These are phyloP conservation scores for Ptilorrhoa leucosticta DNA, from an alignment of 2,113 vertebrate genomes.

Conservation along the genomic window DNA sequence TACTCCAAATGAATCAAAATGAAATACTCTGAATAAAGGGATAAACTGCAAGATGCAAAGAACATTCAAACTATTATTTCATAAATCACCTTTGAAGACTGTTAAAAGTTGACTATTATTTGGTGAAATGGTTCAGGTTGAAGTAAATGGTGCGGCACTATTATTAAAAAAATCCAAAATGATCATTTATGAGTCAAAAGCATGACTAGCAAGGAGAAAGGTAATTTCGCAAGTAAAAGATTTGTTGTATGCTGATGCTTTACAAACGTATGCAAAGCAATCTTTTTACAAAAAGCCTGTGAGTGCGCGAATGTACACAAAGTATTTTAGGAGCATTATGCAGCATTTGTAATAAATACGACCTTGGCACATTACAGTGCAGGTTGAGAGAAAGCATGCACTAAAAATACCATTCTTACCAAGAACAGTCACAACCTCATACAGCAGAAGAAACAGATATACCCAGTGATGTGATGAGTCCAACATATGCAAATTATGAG, in stretches of 20 bases:
- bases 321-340: background rate
- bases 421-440: background rate
- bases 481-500: background rate
- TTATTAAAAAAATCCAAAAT: slow-evolving; percentile 33
- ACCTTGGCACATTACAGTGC: background rate
- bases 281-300: background rate
- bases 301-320: background rate
- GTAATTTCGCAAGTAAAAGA: slow-evolving; percentile 4
- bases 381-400: background rate
- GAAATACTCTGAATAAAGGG: background rate
- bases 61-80: background rate
- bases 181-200: slow-evolving; percentile 14
- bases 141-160: slow-evolving; percentile 16
- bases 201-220: background rate
- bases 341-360: background rate
- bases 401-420: background rate
- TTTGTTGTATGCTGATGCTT: slow-evolving; percentile 3
- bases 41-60: slow-evolving; percentile 16
- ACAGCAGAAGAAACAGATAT: background rate
- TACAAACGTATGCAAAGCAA: background rate
- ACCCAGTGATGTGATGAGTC: background rate
- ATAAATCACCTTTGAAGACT: slow-evolving; percentile 3
- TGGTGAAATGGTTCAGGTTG: background rate
- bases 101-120: background rate
- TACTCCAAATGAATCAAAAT: background rate